Conservation (phyloP, 1,140 invertebrate species). For the Heliconius nattereri region DNA sequence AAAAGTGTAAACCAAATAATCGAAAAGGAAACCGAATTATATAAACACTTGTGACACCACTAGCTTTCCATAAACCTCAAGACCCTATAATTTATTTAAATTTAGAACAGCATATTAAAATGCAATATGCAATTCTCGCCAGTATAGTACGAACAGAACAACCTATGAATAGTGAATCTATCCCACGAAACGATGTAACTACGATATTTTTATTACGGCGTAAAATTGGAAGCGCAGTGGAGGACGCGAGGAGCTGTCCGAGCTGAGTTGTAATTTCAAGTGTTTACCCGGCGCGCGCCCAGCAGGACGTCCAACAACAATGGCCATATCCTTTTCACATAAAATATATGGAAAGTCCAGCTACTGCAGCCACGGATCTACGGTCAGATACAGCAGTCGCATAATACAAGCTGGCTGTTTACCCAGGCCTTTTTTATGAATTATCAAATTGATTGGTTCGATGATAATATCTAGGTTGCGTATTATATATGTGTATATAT, state of each 20-base stretch:
- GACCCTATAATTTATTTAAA: constrained; percentile 1
- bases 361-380: constrained; percentile 72
- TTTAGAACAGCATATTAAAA: constrained; percentile 13
- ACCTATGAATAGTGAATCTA: constrained; percentile 40
- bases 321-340: constrained; percentile 80
- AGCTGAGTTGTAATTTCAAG: constrained; percentile 78
- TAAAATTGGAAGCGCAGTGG: constrained; percentile 78
- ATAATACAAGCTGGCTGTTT: constrained; percentile 68
- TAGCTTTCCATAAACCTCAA: background rate
- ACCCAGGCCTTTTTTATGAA: constrained; percentile 76
- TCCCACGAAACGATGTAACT: constrained; percentile 37
- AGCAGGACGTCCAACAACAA: constrained; percentile 73
- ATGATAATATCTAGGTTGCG: constrained; percentile 71
- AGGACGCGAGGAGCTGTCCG: constrained; percentile 53
- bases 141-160: constrained; percentile 16
- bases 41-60: background rate
- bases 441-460: constrained; percentile 80
- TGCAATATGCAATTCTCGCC: constrained; percentile 32
- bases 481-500: constrained; percentile 48
- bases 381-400: constrained; percentile 62
- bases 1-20: background rate
- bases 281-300: constrained; percentile 70
- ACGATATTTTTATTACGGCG: constrained; percentile 69
- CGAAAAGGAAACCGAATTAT: background rate
- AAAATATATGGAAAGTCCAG: constrained; percentile 78